These are phyloP conservation scores for Apotomis turbidana DNA, from an alignment of 2,888 invertebrate species.

Conservation along the genomic window DNA sequence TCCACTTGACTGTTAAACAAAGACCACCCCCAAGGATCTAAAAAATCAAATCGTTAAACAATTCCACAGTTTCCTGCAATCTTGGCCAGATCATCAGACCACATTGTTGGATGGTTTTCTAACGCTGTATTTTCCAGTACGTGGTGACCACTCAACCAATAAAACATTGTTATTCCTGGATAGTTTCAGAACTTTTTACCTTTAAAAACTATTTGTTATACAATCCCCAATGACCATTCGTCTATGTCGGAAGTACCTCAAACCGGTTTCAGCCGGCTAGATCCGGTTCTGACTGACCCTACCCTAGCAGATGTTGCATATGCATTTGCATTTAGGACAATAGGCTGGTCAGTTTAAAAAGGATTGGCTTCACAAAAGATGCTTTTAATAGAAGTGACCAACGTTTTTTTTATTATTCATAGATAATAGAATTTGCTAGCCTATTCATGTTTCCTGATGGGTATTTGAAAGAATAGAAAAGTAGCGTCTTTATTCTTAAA, in stretches of 20 bases:
- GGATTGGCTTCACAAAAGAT: constrained; percentile 15
- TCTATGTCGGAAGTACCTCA: constrained; percentile 65
- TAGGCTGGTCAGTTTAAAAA: constrained; percentile 32
- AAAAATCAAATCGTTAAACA: too few species aligned
- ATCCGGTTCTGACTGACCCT: constrained; percentile 53
- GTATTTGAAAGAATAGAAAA: background rate
- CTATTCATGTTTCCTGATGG: background rate
- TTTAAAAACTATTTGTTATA: too few species aligned
- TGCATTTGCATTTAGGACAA: constrained; percentile 26
- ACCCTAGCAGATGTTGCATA: constrained; percentile 33
- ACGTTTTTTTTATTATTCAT: constrained; percentile 4
- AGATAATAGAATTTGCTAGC: background rate
- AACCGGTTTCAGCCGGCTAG: constrained; percentile 61
- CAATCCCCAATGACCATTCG: constrained; percentile 4
- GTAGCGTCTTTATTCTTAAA: background rate
- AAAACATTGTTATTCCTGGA: too few species aligned
- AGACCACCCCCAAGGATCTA: too few species aligned
- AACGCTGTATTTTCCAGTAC: too few species aligned
- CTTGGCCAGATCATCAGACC: too few species aligned
- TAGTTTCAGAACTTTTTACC: too few species aligned
- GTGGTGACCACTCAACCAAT: too few species aligned
- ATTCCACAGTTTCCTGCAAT: too few species aligned
- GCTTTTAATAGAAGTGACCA: constrained; percentile 17
- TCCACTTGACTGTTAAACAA: too few species aligned
- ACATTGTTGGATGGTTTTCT: too few species aligned